Percentiles rank a stretch among this genome's conserved stretches.
Evolutionary conservation across 2,797 vertebrate species (phyloP).

Genomic region (Chelonia mydas): DNA sequence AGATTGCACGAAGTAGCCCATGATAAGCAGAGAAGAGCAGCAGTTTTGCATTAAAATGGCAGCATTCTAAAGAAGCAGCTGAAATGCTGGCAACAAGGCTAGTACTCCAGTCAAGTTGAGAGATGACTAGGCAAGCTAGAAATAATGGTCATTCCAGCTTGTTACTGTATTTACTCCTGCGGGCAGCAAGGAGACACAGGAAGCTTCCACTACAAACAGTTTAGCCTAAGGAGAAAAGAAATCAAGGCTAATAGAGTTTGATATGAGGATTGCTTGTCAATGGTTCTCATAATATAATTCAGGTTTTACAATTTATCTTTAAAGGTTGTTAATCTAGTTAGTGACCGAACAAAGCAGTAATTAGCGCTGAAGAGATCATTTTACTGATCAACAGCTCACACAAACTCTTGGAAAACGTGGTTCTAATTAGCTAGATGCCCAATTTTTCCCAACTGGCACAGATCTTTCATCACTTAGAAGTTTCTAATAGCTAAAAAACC

Average conservation of each 20-base stretch:
- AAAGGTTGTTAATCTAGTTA: constrained; percentile 23
- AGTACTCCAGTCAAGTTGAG: not conserved
- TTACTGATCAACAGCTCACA: not conserved
- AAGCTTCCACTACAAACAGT: not conserved
- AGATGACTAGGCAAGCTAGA: not conserved
- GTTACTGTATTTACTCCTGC: accelerated
- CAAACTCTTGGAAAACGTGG: not conserved
- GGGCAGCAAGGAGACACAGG: not conserved
- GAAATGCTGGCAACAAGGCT: not conserved
- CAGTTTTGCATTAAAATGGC: not conserved
- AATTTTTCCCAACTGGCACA: not conserved
- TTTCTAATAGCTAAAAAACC: not conserved
- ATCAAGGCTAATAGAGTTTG: not conserved
- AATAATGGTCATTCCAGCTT: not conserved
- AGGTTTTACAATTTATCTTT: not conserved
- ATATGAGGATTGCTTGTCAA: not conserved
- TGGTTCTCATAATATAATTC: not conserved
- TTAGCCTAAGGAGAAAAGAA: not conserved
- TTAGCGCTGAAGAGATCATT: not conserved
- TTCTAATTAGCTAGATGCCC: not conserved
- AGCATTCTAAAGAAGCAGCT: not conserved
- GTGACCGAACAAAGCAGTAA: not conserved
- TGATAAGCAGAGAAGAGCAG: no score
- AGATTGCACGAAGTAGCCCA: not conserved
- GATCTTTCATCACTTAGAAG: not conserved